These are phyloP conservation scores for Scaptomyza graminum DNA, from an alignment of 1,140 invertebrate genomes.

Conservation along the genomic window DNA sequence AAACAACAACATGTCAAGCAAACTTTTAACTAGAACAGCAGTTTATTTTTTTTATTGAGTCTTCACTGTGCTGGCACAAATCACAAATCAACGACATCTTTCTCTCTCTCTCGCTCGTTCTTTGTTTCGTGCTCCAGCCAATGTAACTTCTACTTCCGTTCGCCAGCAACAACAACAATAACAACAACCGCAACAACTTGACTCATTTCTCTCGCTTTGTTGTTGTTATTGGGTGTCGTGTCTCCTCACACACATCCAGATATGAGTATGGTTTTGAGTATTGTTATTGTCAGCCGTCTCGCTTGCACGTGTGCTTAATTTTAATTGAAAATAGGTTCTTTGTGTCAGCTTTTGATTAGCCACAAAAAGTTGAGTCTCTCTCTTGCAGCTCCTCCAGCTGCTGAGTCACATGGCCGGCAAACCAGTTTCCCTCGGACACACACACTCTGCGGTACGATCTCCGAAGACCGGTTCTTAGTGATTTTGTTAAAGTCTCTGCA, in stretches of 20 bases:
- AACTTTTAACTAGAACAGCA: too few relatives aligned
- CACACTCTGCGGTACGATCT: too few relatives aligned
- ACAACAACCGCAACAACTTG: constrained; percentile 26
- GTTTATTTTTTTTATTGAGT: too few relatives aligned
- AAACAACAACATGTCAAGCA: background rate
- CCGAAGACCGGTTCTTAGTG: constrained; percentile 36
- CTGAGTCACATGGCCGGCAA: constrained; percentile 40
- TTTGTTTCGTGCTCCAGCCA: background rate
- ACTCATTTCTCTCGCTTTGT: constrained; percentile 25
- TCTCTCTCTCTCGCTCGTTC: background rate
- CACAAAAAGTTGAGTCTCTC: background rate
- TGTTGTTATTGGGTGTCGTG: background rate
- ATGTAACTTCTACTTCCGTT: constrained; percentile 33
- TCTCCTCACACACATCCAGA: background rate
- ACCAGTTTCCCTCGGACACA: constrained; percentile 34
- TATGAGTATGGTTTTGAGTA: background rate
- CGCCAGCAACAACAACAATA: constrained; percentile 4
- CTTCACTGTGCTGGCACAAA: background rate
- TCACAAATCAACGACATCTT: background rate
- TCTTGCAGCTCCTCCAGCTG: constrained; percentile 19
- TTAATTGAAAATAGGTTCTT: constrained; percentile 45
- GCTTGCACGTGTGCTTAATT: constrained; percentile 30
- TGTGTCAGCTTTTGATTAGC: constrained; percentile 45
- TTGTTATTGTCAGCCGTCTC: constrained; percentile 34
- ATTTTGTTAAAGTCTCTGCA: constrained; percentile 13